A percentile compares a stretch with the other conserved stretches of the same genome.
These are phyloP conservation scores for Elachura formosa DNA, from an alignment of 2,113 vertebrate genomes.

Conservation along the genomic window DNA sequence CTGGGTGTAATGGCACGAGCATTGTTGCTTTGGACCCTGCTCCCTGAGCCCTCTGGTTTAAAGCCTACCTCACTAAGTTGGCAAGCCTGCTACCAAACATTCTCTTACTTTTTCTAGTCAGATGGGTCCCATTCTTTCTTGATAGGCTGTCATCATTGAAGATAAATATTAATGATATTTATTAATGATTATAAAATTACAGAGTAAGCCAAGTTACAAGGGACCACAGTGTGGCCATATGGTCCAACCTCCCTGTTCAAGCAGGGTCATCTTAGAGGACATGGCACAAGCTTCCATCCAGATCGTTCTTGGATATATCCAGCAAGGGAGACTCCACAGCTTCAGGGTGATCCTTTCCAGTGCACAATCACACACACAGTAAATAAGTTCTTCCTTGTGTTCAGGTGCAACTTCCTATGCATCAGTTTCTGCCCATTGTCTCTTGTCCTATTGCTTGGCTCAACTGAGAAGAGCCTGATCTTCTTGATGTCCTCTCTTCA, in stretches of 20 bases:
- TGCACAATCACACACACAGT: not conserved
- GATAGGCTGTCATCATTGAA: not conserved
- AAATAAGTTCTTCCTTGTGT: not conserved
- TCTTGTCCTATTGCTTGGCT: not conserved
- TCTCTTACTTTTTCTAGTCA: not conserved
- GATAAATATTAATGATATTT: not conserved
- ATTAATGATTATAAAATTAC: not conserved
- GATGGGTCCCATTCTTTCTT: not conserved
- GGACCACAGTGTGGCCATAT: not conserved
- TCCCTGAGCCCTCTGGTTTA: not conserved
- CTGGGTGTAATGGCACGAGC: not conserved
- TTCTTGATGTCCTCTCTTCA: not conserved
- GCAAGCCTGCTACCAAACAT: not conserved
- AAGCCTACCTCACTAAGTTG: not conserved
- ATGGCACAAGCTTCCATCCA: not conserved
- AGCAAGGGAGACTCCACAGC: not conserved
- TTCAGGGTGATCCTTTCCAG: not conserved
- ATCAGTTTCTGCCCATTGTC: not conserved
- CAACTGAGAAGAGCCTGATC: not conserved
- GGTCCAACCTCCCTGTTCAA: not conserved
- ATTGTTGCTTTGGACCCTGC: not conserved
- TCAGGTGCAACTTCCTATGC: not conserved
- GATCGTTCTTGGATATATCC: not conserved
- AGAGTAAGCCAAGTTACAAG: not conserved
- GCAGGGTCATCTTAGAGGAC: not conserved